phyloP scores from a whole-genome alignment of 2,797 vertebrate genomes.

The Sebastes iracundus region DNA sequence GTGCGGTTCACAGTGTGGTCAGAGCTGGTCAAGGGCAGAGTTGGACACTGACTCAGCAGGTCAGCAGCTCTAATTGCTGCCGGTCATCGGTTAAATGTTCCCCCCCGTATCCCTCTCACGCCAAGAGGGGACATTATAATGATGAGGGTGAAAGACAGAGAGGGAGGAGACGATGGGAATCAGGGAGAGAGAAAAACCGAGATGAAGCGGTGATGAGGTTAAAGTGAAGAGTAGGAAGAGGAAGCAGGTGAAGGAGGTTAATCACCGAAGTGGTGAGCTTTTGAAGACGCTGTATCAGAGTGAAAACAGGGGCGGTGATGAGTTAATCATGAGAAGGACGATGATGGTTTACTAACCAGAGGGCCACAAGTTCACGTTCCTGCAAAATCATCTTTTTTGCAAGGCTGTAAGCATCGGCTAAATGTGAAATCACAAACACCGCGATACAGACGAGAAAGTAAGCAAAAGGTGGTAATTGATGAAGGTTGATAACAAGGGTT shows the following conservation, averaged over 20 bases:
- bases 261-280: not conserved
- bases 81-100: conserved; percentile 65
- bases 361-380: not conserved
- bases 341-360: not conserved
- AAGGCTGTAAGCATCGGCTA: not conserved
- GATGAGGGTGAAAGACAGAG: conserved; percentile 47
- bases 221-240: not conserved
- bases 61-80: conserved; percentile 63
- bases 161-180: not conserved
- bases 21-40: conserved; percentile 64
- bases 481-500: conserved; percentile 10
- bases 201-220: conserved; percentile 27
- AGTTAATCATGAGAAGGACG: not conserved
- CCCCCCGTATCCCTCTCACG: conserved; percentile 40
- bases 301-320: not conserved
- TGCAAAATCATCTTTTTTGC: not conserved
- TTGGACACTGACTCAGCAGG: conserved; percentile 65
- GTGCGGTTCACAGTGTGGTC: conserved; percentile 29
- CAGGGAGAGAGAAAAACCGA: not conserved
- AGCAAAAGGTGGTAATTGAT: conserved; percentile 17
- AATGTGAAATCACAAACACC: not conserved
- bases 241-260: conserved; percentile 3
- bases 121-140: conserved; percentile 61
- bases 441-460: not conserved
- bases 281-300: not conserved